Conservation (phyloP, 2,797 vertebrate genomes). For the Anniella stebbinsi region DNA sequence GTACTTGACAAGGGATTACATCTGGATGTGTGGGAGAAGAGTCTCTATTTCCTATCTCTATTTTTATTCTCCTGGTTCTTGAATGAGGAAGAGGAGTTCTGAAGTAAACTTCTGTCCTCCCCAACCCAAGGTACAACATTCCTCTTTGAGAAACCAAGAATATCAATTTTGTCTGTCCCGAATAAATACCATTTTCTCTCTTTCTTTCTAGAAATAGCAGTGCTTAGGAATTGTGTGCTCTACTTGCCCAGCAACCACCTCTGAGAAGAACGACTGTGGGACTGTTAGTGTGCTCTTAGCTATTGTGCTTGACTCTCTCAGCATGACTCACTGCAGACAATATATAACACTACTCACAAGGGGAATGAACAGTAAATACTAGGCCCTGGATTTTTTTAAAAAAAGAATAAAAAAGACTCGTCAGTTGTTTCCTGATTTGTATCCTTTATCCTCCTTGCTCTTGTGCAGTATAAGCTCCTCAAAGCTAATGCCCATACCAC, state of each 20-base stretch:
- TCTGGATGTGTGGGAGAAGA: background rate
- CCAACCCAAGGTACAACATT: background rate
- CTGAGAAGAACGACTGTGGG: conserved; percentile 67
- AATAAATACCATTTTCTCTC: conserved; percentile 4
- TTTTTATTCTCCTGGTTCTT: background rate
- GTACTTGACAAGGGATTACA: too few species aligned
- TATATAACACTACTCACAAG: conserved; percentile 64
- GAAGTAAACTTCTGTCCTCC: background rate
- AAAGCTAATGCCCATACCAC: conserved; percentile 78
- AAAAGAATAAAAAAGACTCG: conserved; percentile 62
- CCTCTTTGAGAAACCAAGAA: conserved; percentile 46
- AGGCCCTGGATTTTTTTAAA: conserved; percentile 60
- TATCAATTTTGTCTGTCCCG: background rate
- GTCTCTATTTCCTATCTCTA: background rate
- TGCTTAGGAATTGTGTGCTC: conserved; percentile 68
- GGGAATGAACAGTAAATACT: conserved; percentile 80
- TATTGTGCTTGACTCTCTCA: conserved; percentile 77
- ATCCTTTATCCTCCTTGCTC: conserved; percentile 79
- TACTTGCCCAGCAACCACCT: conserved; percentile 50
- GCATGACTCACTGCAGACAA: conserved; percentile 77
- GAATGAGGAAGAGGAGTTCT: background rate
- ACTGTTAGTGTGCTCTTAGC: conserved; percentile 69
- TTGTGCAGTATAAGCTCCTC: conserved; percentile 79
- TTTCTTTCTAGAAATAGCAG: conserved; percentile 52
- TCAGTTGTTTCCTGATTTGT: conserved; percentile 77